Conservation (phyloP, 2,888 invertebrate genomes). For the Oeneis ivallda region DNA sequence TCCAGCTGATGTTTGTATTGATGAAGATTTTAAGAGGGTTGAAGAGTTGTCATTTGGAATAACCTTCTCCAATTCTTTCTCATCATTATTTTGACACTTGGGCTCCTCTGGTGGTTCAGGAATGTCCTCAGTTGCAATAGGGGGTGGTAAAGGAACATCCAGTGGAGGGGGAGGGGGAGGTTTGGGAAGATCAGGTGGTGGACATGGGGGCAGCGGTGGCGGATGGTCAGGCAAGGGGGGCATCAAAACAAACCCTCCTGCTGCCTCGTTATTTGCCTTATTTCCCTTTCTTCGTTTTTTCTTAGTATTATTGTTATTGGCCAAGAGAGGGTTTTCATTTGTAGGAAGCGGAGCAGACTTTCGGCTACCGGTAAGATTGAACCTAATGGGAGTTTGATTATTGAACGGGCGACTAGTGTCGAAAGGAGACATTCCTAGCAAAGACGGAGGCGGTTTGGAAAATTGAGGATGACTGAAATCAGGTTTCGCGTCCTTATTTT, state of each 20-base stretch:
- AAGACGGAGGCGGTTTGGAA: constrained; percentile 65
- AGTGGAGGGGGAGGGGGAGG: constrained; percentile 61
- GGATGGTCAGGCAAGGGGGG: constrained; percentile 83
- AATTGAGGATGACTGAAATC: constrained; percentile 59
- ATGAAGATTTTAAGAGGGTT: constrained; percentile 61
- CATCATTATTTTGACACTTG: constrained; percentile 44
- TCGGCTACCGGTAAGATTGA: constrained; percentile 69
- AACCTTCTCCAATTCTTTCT: constrained; percentile 48
- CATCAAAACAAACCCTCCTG: constrained; percentile 45
- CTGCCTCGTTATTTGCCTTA: constrained; percentile 78
- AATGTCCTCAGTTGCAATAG: constrained; percentile 69
- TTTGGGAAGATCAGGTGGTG: constrained; percentile 71
- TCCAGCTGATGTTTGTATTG: constrained; percentile 72
- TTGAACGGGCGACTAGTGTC: constrained; percentile 70
- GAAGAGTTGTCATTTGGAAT: constrained; percentile 56
- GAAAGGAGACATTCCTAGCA: constrained; percentile 73
- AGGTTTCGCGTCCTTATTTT: constrained; percentile 51
- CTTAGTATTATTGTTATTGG: constrained; percentile 69
- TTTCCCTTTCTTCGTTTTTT: constrained; percentile 88
- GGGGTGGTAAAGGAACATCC: constrained; percentile 72
- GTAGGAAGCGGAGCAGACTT: constrained; percentile 66
- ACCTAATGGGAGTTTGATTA: constrained; percentile 73
- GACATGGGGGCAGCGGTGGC: constrained; percentile 77
- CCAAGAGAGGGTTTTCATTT: constrained; percentile 69
- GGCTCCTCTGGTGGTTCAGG: constrained; percentile 64